These are phyloP conservation scores for Nycticorax nycticorax DNA, from an alignment of 2,113 vertebrate genomes.

Conservation along the genomic window DNA sequence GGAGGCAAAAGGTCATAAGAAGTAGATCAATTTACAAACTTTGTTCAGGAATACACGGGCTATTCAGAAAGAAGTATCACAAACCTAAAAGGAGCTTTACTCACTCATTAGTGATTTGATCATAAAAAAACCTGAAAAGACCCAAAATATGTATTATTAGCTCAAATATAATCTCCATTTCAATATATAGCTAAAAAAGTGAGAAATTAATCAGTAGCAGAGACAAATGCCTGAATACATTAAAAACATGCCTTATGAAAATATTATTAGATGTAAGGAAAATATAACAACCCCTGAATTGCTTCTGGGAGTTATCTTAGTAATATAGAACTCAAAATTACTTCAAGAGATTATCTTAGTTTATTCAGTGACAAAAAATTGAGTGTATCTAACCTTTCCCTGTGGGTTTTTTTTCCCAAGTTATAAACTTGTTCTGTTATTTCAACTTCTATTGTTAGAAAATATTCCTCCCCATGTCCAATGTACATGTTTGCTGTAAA, in stretches of 20 bases:
- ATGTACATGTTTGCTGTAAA: fast-evolving
- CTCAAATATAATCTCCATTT: background rate
- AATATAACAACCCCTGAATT: background rate
- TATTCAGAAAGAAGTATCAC: background rate
- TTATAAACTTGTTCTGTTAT: background rate
- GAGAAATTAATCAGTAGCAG: background rate
- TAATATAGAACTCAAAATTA: background rate
- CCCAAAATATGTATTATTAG: background rate
- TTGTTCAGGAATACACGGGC: background rate
- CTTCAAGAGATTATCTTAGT: background rate
- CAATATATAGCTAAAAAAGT: background rate
- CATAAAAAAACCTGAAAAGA: background rate
- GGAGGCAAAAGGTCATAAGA: background rate
- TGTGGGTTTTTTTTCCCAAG: background rate
- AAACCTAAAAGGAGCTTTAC: background rate
- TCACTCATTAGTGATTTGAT: background rate
- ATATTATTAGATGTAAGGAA: background rate
- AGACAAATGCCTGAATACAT: background rate
- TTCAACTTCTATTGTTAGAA: background rate
- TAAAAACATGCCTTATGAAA: background rate
- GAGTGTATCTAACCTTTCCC: background rate
- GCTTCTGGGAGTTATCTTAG: background rate
- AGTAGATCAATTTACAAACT: background rate
- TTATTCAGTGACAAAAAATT: background rate
- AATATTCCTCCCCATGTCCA: background rate